Evolutionary conservation across 1,140 invertebrate genomes (phyloP), one percentile per base, ranked within the genome.

Genomic region (Mylabris phalerata): DNA sequence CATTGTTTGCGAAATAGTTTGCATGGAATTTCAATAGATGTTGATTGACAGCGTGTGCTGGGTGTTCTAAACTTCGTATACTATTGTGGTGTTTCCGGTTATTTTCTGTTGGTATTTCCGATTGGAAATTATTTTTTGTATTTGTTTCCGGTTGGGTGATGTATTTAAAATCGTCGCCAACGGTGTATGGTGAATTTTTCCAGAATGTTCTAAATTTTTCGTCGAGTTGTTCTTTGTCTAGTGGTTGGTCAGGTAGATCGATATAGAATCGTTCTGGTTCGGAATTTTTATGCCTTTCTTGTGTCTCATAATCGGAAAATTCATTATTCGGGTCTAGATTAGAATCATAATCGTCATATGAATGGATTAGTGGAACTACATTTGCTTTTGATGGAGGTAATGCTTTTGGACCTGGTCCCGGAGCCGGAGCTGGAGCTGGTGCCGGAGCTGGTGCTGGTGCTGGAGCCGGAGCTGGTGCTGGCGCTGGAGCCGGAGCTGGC

Each of bases 251-350:
- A 6, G 45, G 9, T 9, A 47, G n/a, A 47, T 43, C 57, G 54
- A 32, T 32, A 32, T 32, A 32, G 7, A 32, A 32, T 5, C 48
- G 60, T 58, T 40, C 43, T 55, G 25, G 51, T 25, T 13, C 13
- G 19, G 40, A 9, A 48, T 42, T 42, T 13, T 59, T 32, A 7
- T 32, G 32, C 61, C 40, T 63, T 48, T 6, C 11, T 13, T 10
- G 61, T 52, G 32, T 32, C 32, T 32, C 32, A 38, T 66, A 61
- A 43, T 66, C 64, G 11, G 63, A 60, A 24, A 63, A 55, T 24
- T 62, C 63, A 10, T 57, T 42, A 19, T 57, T 24, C 3, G 55
- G 55, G 10, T 11, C 13, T 11, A 48, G 26, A 54, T 54, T 44
- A 6, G 44, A 26, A 19, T 55, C 52, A 32, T 46, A 32, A 26